Evolutionary conservation across 2,888 invertebrate species (phyloP).

Genomic region (Agriotes lineatus): DNA sequence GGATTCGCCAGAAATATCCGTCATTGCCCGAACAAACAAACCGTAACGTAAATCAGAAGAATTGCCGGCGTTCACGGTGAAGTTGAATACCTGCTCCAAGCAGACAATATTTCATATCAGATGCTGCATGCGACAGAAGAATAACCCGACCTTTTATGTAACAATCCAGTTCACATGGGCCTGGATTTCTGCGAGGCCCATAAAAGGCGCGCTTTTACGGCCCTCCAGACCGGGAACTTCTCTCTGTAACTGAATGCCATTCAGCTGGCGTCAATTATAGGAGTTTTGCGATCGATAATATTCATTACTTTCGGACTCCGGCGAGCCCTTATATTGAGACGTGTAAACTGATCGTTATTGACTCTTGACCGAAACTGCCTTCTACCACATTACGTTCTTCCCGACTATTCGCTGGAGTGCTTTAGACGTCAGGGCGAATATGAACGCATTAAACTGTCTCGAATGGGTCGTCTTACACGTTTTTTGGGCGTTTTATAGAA

Average conservation of each 20-base stretch:
- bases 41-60: constrained; percentile 61
- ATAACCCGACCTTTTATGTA: constrained; percentile 50
- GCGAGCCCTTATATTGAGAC: constrained; percentile 62
- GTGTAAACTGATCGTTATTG: constrained; percentile 64
- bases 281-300: constrained; percentile 55
- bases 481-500: constrained; percentile 8
- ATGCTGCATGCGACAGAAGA: constrained; percentile 57
- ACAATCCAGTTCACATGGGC: constrained; percentile 41
- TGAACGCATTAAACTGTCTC: constrained; percentile 23
- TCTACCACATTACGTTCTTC: constrained; percentile 50
- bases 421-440: constrained; percentile 17
- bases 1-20: background rate
- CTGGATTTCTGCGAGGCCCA: constrained; percentile 36
- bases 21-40: constrained; percentile 58
- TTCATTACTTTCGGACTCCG: constrained; percentile 61
- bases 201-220: constrained; percentile 39
- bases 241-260: constrained; percentile 35
- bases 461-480: constrained; percentile 28
- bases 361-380: constrained; percentile 60
- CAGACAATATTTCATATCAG: constrained; percentile 58
- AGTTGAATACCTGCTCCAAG: constrained; percentile 57
- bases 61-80: constrained; percentile 58
- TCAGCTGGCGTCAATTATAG: constrained; percentile 37
- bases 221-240: constrained; percentile 26
- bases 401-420: constrained; percentile 35